Evolutionary conservation across 2,888 invertebrate species (phyloP).

Genomic region (Archips xylosteana): DNA sequence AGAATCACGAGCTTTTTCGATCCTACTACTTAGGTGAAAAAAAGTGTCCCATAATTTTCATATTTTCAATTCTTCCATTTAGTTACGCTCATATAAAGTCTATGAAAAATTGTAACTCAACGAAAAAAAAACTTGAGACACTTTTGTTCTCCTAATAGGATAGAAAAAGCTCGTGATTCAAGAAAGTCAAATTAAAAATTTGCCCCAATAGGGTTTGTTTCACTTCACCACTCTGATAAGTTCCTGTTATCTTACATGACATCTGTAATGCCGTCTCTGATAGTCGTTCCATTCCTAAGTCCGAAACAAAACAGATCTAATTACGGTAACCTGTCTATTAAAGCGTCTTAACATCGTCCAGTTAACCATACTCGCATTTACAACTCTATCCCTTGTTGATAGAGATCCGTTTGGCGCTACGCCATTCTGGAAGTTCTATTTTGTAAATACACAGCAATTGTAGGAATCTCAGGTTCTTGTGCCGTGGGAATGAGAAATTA

Average conservation of each 20-base stretch:
- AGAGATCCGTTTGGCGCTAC: background rate
- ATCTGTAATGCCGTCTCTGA: background rate
- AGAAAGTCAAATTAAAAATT: no score
- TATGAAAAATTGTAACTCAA: no score
- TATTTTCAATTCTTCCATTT: no score
- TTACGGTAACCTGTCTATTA: background rate
- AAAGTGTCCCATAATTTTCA: no score
- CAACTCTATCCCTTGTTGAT: background rate
- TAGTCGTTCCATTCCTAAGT: background rate
- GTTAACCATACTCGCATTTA: background rate
- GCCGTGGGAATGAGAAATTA: conserved; percentile 35
- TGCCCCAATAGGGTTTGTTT: background rate
- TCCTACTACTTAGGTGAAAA: no score
- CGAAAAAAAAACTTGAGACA: no score
- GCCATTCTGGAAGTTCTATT: conserved; percentile 19
- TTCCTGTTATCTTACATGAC: no score
- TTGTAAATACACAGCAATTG: conserved; percentile 34
- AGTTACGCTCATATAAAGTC: no score
- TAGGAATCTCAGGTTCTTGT: conserved; percentile 22
- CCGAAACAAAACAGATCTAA: conserved; percentile 15
- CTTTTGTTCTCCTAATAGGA: no score
- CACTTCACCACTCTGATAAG: background rate
- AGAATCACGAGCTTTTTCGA: no score
- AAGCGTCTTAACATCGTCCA: background rate
- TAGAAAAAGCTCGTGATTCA: no score